Conservation (phyloP, 64 coral and sea anemone species). For the Cladopsammia gracilis region DNA sequence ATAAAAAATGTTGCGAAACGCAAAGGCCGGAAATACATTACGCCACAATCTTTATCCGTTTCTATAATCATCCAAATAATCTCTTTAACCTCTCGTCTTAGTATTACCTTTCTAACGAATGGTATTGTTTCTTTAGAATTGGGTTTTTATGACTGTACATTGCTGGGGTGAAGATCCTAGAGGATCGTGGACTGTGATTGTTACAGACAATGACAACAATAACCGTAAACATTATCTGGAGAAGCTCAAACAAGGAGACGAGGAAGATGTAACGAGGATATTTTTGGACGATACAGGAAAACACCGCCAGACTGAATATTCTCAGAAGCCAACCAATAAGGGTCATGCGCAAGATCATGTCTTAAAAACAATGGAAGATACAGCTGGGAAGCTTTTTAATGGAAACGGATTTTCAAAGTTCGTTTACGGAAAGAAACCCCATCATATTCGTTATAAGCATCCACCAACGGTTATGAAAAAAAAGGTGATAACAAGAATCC, state of each 20-base stretch:
- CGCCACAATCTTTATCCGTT: too few species aligned
- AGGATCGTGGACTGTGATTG: conserved; percentile 92
- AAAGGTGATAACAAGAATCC: not conserved
- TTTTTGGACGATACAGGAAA: conserved; percentile 78
- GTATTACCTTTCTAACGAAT: not conserved
- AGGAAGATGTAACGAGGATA: conserved; percentile 81
- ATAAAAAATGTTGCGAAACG: too few species aligned
- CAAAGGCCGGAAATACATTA: too few species aligned
- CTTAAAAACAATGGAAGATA: conserved; percentile 81
- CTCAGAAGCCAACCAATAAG: conserved; percentile 2
- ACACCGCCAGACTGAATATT: not conserved
- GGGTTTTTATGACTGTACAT: conserved; percentile 99
- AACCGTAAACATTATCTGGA: conserved; percentile 84
- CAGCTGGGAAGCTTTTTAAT: conserved; percentile 61
- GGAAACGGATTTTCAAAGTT: conserved; percentile 63
- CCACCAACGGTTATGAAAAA: not conserved
- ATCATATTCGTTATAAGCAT: not conserved
- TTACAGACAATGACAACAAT: conserved; percentile 94
- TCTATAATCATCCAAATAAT: too few species aligned
- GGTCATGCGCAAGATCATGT: conserved; percentile 42
- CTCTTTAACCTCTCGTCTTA: too few species aligned
- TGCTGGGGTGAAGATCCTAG: conserved; percentile 97
- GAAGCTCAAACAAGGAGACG: conserved; percentile 76
- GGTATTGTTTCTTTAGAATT: conserved; percentile 66
- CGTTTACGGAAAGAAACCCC: conserved; percentile 20